Percentiles rank a stretch among this genome's conserved stretches.
phyloP scores from a whole-genome alignment of 2,113 vertebrate species.

The Diadophis punctatus region DNA sequence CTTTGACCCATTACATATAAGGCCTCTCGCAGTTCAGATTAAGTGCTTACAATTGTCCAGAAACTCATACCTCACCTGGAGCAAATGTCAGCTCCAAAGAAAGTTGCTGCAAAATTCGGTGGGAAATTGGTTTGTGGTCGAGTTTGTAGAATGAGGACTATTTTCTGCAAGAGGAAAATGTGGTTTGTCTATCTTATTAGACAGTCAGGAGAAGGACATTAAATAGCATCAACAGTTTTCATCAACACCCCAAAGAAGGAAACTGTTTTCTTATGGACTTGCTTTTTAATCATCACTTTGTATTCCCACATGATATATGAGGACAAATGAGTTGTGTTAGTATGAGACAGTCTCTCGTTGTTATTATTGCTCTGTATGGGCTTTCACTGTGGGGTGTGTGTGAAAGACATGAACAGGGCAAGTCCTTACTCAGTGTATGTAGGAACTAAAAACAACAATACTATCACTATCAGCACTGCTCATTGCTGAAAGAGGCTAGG shows the following conservation, averaged over 20 bases:
- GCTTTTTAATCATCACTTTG: not conserved
- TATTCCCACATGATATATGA: not conserved
- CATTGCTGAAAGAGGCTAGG: not conserved
- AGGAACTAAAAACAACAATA: conserved; percentile 25
- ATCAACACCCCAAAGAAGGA: not conserved
- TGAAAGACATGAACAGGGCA: conserved; percentile 10
- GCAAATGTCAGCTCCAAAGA: not conserved
- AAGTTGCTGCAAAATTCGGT: not conserved
- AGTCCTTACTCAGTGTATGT: conserved; percentile 11
- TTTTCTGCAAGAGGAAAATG: conserved; percentile 11
- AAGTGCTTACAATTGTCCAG: not conserved
- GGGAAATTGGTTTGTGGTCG: conserved; percentile 22
- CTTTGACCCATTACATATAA: not conserved
- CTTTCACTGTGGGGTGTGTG: conserved; percentile 16
- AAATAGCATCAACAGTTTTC: conserved; percentile 15
- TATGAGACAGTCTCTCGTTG: conserved; percentile 6
- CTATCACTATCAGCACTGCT: conserved; percentile 8
- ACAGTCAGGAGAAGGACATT: conserved; percentile 3
- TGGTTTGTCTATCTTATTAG: conserved; percentile 6
- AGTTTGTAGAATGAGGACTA: conserved; percentile 3
- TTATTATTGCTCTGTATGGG: conserved; percentile 12
- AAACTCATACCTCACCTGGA: not conserved
- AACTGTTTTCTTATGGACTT: not conserved
- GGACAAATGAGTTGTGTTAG: conserved; percentile 31
- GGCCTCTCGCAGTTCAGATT: not conserved